Conservation (phyloP, 2,797 vertebrate species). For the Pyrocephalus nanus region DNA sequence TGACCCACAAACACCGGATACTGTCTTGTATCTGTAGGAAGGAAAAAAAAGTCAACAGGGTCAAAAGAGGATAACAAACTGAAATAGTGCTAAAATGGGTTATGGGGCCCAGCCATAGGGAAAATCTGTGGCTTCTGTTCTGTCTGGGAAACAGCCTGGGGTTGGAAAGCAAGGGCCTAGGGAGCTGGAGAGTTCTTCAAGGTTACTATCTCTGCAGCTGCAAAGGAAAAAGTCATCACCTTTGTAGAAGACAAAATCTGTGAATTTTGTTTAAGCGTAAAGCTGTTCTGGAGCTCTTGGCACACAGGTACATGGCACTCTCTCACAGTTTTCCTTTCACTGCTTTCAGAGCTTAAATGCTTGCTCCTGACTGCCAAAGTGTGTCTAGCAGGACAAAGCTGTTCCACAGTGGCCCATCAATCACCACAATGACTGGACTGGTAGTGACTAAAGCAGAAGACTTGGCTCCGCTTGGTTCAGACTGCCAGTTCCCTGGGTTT, state of each 20-base stretch:
- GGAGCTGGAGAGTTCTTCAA: not conserved
- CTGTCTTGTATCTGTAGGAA: slow-evolving; percentile 92
- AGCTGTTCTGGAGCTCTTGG: slow-evolving; percentile 46
- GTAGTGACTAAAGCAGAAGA: slow-evolving; percentile 52
- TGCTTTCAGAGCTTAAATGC: slow-evolving; percentile 63
- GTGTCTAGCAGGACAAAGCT: slow-evolving; percentile 67
- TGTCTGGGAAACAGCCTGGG: not conserved
- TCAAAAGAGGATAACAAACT: slow-evolving; percentile 38
- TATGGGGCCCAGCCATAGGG: not conserved
- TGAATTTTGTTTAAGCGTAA: not conserved
- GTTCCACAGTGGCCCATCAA: slow-evolving; percentile 63
- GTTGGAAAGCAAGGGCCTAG: not conserved
- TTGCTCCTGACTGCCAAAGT: slow-evolving; percentile 62
- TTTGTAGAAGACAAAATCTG: not conserved
- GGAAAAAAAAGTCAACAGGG: not conserved
- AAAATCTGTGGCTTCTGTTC: not conserved
- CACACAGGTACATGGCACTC: slow-evolving; percentile 54
- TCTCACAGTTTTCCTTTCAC: slow-evolving; percentile 63
- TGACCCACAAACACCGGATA: slow-evolving; percentile 98
- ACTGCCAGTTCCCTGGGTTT: slow-evolving; percentile 37
- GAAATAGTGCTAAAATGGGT: not conserved
- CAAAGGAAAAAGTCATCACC: not conserved
- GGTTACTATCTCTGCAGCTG: not conserved
- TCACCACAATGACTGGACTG: slow-evolving; percentile 57
- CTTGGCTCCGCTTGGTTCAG: slow-evolving; percentile 20